phyloP scores from a whole-genome alignment of 1,140 invertebrate genomes.

The Drosophila athabasca region DNA sequence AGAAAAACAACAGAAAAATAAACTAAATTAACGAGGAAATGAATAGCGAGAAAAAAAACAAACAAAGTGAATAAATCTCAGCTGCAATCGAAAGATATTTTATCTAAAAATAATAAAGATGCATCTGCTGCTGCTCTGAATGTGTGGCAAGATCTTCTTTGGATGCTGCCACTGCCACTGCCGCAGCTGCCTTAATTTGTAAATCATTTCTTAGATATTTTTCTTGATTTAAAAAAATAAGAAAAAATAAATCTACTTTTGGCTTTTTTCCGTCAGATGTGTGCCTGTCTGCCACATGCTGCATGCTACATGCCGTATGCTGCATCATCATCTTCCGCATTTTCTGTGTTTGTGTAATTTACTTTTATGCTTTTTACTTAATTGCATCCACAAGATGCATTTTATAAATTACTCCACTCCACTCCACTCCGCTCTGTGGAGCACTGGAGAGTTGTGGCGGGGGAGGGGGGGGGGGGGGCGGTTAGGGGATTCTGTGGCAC shows the following conservation, averaged over 20 bases:
- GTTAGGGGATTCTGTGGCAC: not conserved
- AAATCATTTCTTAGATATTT: slow-evolving; percentile 66
- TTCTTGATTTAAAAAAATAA: slow-evolving; percentile 61
- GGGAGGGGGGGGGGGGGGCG: no score
- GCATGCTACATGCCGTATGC: no score
- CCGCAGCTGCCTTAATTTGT: slow-evolving; percentile 74
- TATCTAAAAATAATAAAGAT: slow-evolving; percentile 79
- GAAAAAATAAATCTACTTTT: slow-evolving; percentile 60
- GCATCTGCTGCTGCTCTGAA: slow-evolving; percentile 40
- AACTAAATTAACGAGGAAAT: slow-evolving; percentile 67
- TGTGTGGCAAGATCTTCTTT: slow-evolving; percentile 28
- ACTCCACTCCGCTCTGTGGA: no score
- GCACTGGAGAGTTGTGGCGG: no score
- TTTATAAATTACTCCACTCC: slow-evolving; percentile 71
- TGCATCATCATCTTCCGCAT: slow-evolving; percentile 65
- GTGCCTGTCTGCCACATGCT: not conserved
- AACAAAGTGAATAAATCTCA: slow-evolving; percentile 13
- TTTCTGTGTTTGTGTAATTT: slow-evolving; percentile 71
- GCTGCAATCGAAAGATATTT: slow-evolving; percentile 72
- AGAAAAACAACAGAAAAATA: slow-evolving; percentile 47
- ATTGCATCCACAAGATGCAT: slow-evolving; percentile 76
- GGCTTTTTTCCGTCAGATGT: not conserved
- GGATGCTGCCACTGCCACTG: slow-evolving; percentile 8
- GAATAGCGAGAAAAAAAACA: slow-evolving; percentile 8
- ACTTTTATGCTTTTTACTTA: slow-evolving; percentile 81